A percentile compares a stretch with the other conserved stretches of the same genome.
Evolutionary conservation across 2,888 invertebrate species (phyloP).

Genomic region (Sinopyrophorus schimmeli): DNA sequence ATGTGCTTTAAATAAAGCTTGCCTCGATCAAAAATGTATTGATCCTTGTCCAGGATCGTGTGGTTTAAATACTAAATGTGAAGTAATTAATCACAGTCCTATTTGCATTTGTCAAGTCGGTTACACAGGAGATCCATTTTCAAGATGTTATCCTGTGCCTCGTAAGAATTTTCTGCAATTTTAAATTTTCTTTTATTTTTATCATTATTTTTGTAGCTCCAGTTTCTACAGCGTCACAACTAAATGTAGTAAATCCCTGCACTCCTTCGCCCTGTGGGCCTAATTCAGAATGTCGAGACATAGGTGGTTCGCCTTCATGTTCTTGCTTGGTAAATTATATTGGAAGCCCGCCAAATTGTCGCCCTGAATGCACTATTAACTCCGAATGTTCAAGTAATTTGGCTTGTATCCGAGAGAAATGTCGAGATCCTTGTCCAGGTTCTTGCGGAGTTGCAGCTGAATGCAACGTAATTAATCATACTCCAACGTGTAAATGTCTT

Average conservation of each 20-base stretch:
- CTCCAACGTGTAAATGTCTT: conserved; percentile 74
- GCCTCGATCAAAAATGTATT: conserved; percentile 72
- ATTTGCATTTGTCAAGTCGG: conserved; percentile 68
- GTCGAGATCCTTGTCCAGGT: conserved; percentile 75
- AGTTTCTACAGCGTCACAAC: conserved; percentile 33
- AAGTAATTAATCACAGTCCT: conserved; percentile 62
- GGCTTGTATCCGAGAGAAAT: conserved; percentile 73
- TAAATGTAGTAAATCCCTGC: conserved; percentile 60
- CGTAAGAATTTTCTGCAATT: conserved; percentile 45
- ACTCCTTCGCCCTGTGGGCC: conserved; percentile 73
- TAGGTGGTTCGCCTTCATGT: conserved; percentile 60
- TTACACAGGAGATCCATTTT: conserved; percentile 69
- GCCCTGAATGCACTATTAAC: conserved; percentile 75
- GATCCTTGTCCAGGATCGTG: conserved; percentile 71
- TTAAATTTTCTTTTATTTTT: neutral
- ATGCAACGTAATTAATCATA: conserved; percentile 73
- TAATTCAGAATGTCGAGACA: conserved; percentile 62
- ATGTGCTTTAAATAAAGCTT: conserved; percentile 72
- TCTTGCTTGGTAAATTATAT: conserved; percentile 69
- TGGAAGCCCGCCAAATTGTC: conserved; percentile 74
- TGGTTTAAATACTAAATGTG: conserved; percentile 62
- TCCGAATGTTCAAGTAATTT: conserved; percentile 70
- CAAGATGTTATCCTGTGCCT: conserved; percentile 57
- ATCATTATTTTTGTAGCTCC: conserved; percentile 3
- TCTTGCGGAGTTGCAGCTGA: conserved; percentile 72